These are phyloP conservation scores for Xyrauchen texanus DNA, from an alignment of 2,113 vertebrate species.

Conservation along the genomic window DNA sequence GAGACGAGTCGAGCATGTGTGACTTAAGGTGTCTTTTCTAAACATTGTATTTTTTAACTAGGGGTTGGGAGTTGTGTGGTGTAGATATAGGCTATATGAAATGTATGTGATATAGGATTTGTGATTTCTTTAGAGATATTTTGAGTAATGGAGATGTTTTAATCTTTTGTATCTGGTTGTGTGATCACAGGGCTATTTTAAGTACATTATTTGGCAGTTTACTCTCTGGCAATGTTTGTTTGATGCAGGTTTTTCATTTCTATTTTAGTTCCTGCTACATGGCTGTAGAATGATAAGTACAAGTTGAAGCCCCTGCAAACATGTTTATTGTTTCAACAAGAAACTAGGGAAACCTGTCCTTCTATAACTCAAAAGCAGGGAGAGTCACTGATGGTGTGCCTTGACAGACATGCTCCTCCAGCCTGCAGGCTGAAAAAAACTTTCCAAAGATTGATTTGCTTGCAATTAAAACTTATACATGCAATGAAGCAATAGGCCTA, in stretches of 20 bases:
- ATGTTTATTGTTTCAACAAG: slow-evolving; percentile 7
- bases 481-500: neutral
- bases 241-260: no score
- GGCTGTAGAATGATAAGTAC: neutral
- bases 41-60: neutral
- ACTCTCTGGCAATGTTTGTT: no score
- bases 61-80: no score
- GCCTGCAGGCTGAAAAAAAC: neutral
- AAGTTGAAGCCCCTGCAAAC: neutral
- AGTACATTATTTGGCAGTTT: no score
- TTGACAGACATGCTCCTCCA: neutral
- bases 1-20: slow-evolving; percentile 2
- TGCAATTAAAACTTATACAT: no score
- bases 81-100: no score
- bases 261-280: no score
- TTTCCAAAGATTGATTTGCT: neutral
- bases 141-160: no score
- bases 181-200: no score
- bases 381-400: slow-evolving; percentile 3
- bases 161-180: no score
- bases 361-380: neutral
- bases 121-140: no score
- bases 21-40: slow-evolving; percentile 4
- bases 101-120: no score
- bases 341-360: slow-evolving; percentile 6